A percentile compares a stretch with the other conserved stretches of the same genome.
These are phyloP conservation scores for Tipula vernalis DNA, from an alignment of 2,888 invertebrate species.

Conservation along the genomic window DNA sequence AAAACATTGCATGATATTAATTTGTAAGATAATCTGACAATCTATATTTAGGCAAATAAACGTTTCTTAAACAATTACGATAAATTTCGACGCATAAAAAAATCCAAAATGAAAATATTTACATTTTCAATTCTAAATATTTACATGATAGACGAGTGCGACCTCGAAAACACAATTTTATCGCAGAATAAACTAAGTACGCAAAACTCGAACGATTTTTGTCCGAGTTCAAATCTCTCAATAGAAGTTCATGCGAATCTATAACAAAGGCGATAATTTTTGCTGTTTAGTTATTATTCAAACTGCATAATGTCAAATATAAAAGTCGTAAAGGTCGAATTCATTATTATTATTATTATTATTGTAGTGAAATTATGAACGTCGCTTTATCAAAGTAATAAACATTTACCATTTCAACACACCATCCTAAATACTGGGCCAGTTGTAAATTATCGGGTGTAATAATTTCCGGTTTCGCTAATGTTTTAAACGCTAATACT, in stretches of 20 bases:
- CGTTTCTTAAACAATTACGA: not conserved
- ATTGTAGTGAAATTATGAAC: not conserved
- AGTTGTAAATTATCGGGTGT: conserved; percentile 65
- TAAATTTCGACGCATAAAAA: not conserved
- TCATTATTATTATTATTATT: not conserved
- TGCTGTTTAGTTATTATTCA: not conserved
- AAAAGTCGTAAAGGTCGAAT: not conserved
- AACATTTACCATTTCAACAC: conserved; percentile 76
- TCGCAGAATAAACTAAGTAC: not conserved
- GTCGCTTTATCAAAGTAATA: not conserved
- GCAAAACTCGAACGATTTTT: not conserved
- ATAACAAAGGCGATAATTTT: not conserved
- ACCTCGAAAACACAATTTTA: not conserved
- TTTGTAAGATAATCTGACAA: not conserved
- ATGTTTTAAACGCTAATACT: conserved; percentile 60
- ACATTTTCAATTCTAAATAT: not conserved
- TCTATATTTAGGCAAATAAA: not conserved
- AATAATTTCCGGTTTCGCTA: conserved; percentile 50
- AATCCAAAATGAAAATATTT: not conserved
- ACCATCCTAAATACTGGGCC: conserved; percentile 86
- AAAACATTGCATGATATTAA: not conserved
- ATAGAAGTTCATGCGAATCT: not conserved
- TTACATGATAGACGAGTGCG: not conserved
- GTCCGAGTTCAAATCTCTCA: not conserved
- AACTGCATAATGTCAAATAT: not conserved